Evolutionary conservation across 2,888 invertebrate species (phyloP).

Genomic region (Caenorhabditis sulstoni): DNA sequence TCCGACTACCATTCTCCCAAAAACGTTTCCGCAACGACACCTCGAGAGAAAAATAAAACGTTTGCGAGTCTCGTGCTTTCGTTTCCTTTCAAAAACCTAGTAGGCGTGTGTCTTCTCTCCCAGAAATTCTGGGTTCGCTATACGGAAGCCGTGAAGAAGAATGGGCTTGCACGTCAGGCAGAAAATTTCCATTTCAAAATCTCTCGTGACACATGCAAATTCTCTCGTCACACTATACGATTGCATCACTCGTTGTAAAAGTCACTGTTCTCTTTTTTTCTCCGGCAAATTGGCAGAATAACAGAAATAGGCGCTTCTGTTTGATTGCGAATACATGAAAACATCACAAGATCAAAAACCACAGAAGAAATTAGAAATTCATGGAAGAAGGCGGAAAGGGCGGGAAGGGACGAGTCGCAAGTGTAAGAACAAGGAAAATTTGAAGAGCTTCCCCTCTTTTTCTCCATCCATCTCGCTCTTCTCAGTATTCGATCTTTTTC

Average conservation of each 20-base stretch:
- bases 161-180: neutral
- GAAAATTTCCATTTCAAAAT: neutral
- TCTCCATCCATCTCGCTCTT: conserved; percentile 13
- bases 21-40: too few relatives aligned
- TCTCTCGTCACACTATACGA: too few relatives aligned
- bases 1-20: too few relatives aligned
- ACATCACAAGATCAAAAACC: conserved; percentile 26
- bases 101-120: neutral
- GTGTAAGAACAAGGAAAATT: conserved; percentile 2
- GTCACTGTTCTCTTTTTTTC: too few relatives aligned
- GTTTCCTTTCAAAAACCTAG: too few relatives aligned
- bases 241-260: too few relatives aligned
- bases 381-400: conserved; percentile 12
- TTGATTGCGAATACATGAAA: too few relatives aligned
- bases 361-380: conserved; percentile 30
- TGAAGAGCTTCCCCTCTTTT: conserved; percentile 25
- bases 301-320: too few relatives aligned
- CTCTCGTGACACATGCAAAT: neutral
- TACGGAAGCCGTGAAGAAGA: neutral
- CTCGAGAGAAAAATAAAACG: too few relatives aligned
- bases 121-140: neutral
- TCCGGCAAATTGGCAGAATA: too few relatives aligned
- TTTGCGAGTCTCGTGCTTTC: too few relatives aligned
- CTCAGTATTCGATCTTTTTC: conserved; percentile 10
- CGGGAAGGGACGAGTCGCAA: neutral